Conservation (phyloP, 2,888 invertebrate species). For the Pyrocoelia pectoralis region DNA sequence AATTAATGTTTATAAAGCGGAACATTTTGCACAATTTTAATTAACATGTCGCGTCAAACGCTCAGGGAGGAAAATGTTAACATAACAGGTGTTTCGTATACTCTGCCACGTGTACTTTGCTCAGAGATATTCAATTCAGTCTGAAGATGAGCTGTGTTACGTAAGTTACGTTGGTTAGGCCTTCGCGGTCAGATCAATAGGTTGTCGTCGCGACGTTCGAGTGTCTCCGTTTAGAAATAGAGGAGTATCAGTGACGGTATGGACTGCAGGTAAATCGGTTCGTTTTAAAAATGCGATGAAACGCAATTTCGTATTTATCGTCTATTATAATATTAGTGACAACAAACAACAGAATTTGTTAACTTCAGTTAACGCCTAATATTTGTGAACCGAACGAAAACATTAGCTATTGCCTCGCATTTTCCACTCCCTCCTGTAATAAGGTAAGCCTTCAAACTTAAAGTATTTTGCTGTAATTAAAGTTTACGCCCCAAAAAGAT, state of each 20-base stretch:
- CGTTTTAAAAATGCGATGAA: conserved; percentile 24
- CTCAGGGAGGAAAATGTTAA: not conserved
- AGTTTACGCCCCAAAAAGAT: no score
- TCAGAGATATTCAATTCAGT: conserved; percentile 18
- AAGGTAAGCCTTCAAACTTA: no score
- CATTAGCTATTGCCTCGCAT: no score
- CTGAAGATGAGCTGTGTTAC: conserved; percentile 30
- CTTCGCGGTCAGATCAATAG: conserved; percentile 38
- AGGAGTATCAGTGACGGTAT: conserved; percentile 12
- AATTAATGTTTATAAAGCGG: not conserved
- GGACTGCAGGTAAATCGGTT: conserved; percentile 30
- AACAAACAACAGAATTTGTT: not conserved
- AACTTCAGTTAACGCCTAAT: no score
- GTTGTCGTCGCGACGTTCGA: conserved; percentile 36
- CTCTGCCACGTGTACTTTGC: conserved; percentile 19
- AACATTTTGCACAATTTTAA: not conserved
- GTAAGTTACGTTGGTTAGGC: conserved; percentile 34
- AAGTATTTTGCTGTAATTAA: no score
- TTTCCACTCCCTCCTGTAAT: no score
- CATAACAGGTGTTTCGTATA: conserved; percentile 23
- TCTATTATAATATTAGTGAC: not conserved
- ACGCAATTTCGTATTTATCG: conserved; percentile 9
- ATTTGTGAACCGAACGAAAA: no score
- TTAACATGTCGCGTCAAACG: not conserved
- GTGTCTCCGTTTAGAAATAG: conserved; percentile 35